Base-by-base conservation (phyloP, 2,888 invertebrate genomes). In the Stegana nigrithorax region DNA sequence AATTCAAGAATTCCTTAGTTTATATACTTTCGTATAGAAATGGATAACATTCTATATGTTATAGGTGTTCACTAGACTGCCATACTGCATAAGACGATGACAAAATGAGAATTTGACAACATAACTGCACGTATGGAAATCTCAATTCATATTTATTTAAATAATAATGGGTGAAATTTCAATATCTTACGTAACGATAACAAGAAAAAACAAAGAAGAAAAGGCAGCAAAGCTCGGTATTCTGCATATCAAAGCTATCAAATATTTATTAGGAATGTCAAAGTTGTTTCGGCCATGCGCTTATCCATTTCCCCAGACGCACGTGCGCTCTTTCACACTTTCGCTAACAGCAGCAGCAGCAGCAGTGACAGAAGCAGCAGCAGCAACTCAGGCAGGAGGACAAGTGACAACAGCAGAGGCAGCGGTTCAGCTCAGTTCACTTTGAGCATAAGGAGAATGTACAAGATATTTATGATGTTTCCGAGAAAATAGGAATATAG, bases 241-340 rank as follows among this genome's bases (percentile, higher is more conserved):
- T 32, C 53, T 55, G 36, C 44, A 59, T 59, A 66, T 66, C 61
- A 65, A 74, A 66, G 62, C 47, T 63, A 66, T 71, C 51, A 70
- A 71, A 75, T 66, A 67, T 65, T 67, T 66, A 67, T 71, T 61
- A 65, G 61, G 62, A 67, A 66, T 62, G 45, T 65, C 26, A 42
- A 45, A 19, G 29, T 45, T 53, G 19, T 47, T 5, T 17, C 42
- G 44, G 27, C 44, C 58, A 58, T 17, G 14, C 44, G 1, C 63
- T 63, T 59, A 68, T 63, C 56, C 53, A 55, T 55, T 63, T 69
- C 67, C 64, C 68, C 36, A 62, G 68, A 63, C 66, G 68, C 58
- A 50, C 63, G 69, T 55, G 66, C 4, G 51, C 51, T 25, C 12
- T 23, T 47, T 27, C 45, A 29, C n/a, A 25, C 12, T 1, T 29